Evolutionary conservation across 2,113 vertebrate species (phyloP), one percentile per base, ranked within the genome.

Genomic region (Epinephelus fuscoguttatus): DNA sequence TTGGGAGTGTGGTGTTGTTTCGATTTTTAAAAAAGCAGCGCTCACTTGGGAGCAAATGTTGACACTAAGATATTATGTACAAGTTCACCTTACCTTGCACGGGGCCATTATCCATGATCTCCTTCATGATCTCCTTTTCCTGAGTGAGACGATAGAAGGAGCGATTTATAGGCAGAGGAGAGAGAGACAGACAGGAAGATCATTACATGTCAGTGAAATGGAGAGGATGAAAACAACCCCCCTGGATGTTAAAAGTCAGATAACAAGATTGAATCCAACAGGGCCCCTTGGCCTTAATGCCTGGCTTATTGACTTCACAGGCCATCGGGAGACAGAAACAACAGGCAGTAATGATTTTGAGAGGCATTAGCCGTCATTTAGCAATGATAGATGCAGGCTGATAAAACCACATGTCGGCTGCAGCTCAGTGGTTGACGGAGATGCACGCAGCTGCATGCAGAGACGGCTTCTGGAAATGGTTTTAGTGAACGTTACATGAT

Each of bases 91-190:
- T 90, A 99, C 98, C 98, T 97, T 99, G 98, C 82, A 99, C 98
- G 0, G 98, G 98, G 30, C 98, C 98, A 0, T 99, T 99, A 91
- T 98, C 96, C 96, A 97, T 92, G 79, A 99, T 93, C 91, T 99
- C 98, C 89, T 99, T 99, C 98, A 98, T 99, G 84, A 99, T 98
- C 90, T 99, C 98, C 85, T 97, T 97, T 89, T 99, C 97, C 98
- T 99, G 91, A 75, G 18, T 84, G 72, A 90, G 56, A 91, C 78
- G 15, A 86, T 2, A 80, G 37, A 87, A 25, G 67, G 23, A 85
- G 63, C 0, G n/a, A 57, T 75, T 92, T 73, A 81, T 64, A 57
- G 74, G 91, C 59, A 78, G 71, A 83, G 47, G 37, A 64, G 33
- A 80, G 27, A 57, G 25, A 85, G n/a, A 78, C 21, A 18, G 62